phyloP scores from a whole-genome alignment of 2,113 vertebrate species.

The Corydoras sp. region DNA sequence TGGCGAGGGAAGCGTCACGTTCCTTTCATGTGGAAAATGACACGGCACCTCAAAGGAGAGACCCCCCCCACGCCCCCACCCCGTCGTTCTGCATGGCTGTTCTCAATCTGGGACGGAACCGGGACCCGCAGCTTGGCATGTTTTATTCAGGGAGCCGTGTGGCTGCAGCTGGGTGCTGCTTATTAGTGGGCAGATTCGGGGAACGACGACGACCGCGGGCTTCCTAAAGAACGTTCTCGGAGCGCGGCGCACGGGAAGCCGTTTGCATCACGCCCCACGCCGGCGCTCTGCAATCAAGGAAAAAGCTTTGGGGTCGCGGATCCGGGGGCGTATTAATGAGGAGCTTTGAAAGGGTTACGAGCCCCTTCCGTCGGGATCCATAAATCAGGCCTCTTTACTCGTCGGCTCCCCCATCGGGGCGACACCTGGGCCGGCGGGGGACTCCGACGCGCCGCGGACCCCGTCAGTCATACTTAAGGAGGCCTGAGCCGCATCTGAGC shows the following conservation, averaged over 20 bases:
- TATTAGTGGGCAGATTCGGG: conserved; percentile 44
- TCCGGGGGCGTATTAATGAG: conserved; percentile 58
- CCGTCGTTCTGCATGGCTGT: neutral
- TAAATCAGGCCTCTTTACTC: conserved; percentile 52
- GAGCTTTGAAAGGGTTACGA: conserved; percentile 55
- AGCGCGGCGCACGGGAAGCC: neutral
- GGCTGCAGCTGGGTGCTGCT: conserved; percentile 52
- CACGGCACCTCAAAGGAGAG: conserved; percentile 35
- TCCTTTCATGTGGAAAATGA: conserved; percentile 47
- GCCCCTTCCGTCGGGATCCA: conserved; percentile 51
- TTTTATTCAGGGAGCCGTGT: conserved; percentile 60
- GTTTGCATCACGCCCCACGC: conserved; percentile 14
- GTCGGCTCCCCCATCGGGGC: conserved; percentile 10
- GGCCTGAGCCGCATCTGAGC: conserved; percentile 14
- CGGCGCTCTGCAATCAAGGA: conserved; percentile 53
- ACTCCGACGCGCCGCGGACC: conserved; percentile 26
- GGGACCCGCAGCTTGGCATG: conserved; percentile 36
- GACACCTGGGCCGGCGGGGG: conserved; percentile 16
- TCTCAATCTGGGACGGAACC: conserved; percentile 41
- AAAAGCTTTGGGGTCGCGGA: conserved; percentile 48
- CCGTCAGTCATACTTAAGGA: conserved; percentile 32
- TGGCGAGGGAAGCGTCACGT: conserved; percentile 30
- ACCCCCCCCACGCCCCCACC: no score
- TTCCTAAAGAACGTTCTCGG: conserved; percentile 27
- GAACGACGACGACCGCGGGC: conserved; percentile 18